phyloP scores from a whole-genome alignment of 2,113 vertebrate genomes.

The Misgurnus mizolepis region DNA sequence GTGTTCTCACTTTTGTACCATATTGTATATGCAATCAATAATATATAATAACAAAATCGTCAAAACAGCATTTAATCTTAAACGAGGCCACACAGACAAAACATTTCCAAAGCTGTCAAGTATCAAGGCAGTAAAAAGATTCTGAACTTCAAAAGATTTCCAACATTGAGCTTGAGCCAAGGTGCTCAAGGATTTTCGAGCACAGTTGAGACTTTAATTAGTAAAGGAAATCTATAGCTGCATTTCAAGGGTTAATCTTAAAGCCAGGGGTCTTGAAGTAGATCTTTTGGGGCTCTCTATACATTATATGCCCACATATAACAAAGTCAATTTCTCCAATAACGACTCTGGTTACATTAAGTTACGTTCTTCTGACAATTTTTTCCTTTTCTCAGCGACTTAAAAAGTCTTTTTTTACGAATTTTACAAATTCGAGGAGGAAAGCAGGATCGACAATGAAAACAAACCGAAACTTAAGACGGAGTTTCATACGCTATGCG shows the following conservation, averaged over 20 bases:
- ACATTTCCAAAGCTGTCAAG: background rate
- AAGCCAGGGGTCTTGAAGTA: too few relatives aligned
- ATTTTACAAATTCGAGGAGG: too few relatives aligned
- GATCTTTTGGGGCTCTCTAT: too few relatives aligned
- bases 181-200: background rate
- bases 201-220: background rate
- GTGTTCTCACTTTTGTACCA: background rate
- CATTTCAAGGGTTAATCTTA: background rate
- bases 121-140: background rate
- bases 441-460: too few relatives aligned
- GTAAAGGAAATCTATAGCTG: background rate
- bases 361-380: too few relatives aligned
- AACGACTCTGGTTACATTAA: too few relatives aligned
- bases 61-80: background rate
- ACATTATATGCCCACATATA: too few relatives aligned
- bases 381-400: too few relatives aligned
- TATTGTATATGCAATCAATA: background rate
- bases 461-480: too few relatives aligned
- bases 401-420: too few relatives aligned
- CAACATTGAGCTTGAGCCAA: background rate
- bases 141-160: background rate
- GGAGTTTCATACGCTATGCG: too few relatives aligned
- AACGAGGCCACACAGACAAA: background rate
- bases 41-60: background rate
- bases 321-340: too few relatives aligned